Evolutionary conservation across 2,113 vertebrate species (phyloP).

Genomic region (Cathartes aura): DNA sequence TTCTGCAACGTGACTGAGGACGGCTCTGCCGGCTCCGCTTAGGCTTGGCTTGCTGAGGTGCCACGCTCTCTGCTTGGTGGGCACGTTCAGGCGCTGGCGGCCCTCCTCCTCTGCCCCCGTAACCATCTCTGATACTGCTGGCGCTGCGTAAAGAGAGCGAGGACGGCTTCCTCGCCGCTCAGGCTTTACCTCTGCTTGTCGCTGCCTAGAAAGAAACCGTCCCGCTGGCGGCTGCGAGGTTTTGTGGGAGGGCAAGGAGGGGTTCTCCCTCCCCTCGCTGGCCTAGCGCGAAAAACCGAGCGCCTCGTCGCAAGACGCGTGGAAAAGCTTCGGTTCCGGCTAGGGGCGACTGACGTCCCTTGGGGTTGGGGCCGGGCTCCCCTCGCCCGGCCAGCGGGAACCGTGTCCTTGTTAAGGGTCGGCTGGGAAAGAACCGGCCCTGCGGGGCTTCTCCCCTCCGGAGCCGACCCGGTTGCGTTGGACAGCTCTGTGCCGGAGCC

Average conservation of each 20-base stretch:
- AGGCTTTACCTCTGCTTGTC: neutral
- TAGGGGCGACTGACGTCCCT: neutral
- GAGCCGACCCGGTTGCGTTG: neutral
- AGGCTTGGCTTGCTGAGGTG: neutral
- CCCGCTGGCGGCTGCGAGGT: neutral
- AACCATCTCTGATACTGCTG: rapidly evolving
- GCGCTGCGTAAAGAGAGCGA: rapidly evolving
- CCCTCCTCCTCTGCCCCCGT: neutral
- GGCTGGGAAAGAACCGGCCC: neutral
- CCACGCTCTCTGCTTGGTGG: neutral
- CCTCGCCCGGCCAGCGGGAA: neutral
- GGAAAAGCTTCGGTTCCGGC: neutral
- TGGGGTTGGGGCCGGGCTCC: neutral
- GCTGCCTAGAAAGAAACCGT: neutral
- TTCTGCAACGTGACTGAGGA: rapidly evolving
- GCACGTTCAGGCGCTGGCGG: neutral
- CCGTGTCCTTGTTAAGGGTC: too few relatives aligned
- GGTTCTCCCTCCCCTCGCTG: neutral
- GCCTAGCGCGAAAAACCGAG: neutral
- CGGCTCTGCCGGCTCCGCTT: neutral
- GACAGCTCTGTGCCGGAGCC: conserved; percentile 25
- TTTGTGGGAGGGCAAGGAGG: neutral
- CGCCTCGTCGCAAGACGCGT: neutral
- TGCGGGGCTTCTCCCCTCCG: neutral
- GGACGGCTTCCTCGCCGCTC: rapidly evolving